Evolutionary conservation across 2,888 invertebrate species (phyloP), one percentile per base, ranked within the genome.

Genomic region (Spisula solida): DNA sequence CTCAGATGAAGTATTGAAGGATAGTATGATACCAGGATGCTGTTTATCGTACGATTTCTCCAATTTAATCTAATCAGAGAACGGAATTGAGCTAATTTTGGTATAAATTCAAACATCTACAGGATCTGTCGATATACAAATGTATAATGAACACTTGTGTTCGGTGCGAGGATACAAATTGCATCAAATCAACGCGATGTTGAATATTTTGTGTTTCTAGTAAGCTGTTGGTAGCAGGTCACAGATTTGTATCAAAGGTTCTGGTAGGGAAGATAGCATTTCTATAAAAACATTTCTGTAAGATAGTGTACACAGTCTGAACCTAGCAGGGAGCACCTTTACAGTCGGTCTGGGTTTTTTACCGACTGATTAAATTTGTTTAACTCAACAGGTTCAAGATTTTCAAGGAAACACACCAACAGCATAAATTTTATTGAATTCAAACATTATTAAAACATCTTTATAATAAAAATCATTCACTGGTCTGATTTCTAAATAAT

Each of bases 81-180:
- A 66, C 60, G 31, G 18, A 75, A 75, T 75, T 75, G 75, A 31
- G 75, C 75, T 75, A 75, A 75, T 75, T 75, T 75, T 25, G 34
- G 75, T 31, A 34, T 31, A 75, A 75, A 31, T 75, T 75, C 75
- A 75, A 31, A 5, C 34, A 12, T 31, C 5, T 34, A 14, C 75
- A 6, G 18, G 18, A 34, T 34, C 14, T 75, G 75, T 14, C 31
- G 75, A 14, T 18, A 18, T 75, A 75, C 31, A 75, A 75, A 14
- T 18, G 5, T 75, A 75, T 75, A 75, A 75, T 31, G 75, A 75
- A 18, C 25, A 75, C 75, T 31, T 75, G 75, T 75, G 34, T 34
- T 75, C 31, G 16, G 18, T 31, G 75, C 12, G 31, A 12, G 75
- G 75, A 31, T 25, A 75, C 75, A 75, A 75, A 75, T 75, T 75